These are phyloP conservation scores for Parotia lawesii DNA, from an alignment of 2,113 vertebrate species.

Conservation along the genomic window DNA sequence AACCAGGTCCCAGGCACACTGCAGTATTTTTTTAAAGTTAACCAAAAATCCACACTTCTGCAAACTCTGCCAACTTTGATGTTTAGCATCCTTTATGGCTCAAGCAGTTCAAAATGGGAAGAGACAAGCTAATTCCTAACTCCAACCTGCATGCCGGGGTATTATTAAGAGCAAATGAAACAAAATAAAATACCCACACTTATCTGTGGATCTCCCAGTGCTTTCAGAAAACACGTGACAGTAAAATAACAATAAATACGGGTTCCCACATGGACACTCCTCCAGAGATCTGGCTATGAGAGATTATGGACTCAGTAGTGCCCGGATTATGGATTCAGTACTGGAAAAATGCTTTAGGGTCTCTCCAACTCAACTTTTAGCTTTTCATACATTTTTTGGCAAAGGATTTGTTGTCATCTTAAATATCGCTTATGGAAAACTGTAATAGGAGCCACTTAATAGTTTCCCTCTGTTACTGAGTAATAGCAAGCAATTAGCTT, in stretches of 20 bases:
- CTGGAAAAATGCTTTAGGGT: not conserved
- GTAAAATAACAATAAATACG: not conserved
- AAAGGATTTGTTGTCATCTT: slow-evolving; percentile 20
- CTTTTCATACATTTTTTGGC: slow-evolving; percentile 25
- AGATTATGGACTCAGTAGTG: not conserved
- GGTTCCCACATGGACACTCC: not conserved
- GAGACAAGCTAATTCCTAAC: not conserved
- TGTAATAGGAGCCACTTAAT: slow-evolving; percentile 21
- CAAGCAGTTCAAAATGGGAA: not conserved
- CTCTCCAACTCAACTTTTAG: not conserved
- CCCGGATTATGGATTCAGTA: not conserved
- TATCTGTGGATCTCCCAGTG: not conserved
- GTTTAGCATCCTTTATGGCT: not conserved
- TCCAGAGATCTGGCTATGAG: not conserved
- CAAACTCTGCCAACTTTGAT: not conserved
- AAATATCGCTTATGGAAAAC: slow-evolving; percentile 27
- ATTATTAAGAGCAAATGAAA: not conserved
- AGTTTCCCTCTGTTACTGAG: slow-evolving; percentile 31
- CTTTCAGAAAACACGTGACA: not conserved
- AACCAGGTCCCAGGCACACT: not conserved
- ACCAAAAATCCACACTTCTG: not conserved
- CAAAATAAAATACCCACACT: not conserved
- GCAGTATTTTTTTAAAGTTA: not conserved
- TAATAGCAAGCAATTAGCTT: slow-evolving; percentile 1
- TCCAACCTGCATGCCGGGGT: rapidly evolving